Percentiles rank a stretch among this genome's conserved stretches.
phyloP scores from a whole-genome alignment of 2,113 vertebrate genomes.

The Bungarus multicinctus region DNA sequence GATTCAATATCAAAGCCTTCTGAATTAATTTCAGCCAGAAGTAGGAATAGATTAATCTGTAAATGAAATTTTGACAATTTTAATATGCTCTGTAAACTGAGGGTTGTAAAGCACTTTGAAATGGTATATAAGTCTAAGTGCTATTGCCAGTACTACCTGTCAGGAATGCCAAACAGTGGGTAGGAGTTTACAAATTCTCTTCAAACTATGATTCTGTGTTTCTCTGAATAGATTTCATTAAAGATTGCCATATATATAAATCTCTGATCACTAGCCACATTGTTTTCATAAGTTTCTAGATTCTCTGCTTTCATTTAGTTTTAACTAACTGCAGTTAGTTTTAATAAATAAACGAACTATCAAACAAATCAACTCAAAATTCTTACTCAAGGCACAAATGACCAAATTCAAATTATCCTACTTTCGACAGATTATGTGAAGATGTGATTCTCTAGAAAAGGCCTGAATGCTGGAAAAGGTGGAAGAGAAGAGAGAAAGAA shows the following conservation, averaged over 20 bases:
- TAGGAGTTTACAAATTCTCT: neutral
- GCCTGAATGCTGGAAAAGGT: neutral
- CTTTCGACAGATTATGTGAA: neutral
- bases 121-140: neutral
- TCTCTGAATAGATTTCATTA: neutral
- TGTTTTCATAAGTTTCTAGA: neutral
- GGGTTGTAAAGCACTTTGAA: neutral
- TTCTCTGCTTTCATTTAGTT: neutral
- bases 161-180: neutral
- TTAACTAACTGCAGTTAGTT: neutral
- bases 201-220: neutral
- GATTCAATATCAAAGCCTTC: neutral
- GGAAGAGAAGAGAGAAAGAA: neutral
- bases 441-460: neutral
- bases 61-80: neutral
- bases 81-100: neutral
- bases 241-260: neutral
- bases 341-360: neutral
- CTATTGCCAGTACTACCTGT: neutral
- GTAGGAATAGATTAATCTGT: neutral
- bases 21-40: neutral
- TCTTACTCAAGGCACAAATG: neutral
- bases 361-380: neutral
- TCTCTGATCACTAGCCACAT: neutral
- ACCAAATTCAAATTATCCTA: neutral